Conservation (phyloP, 1,140 invertebrate genomes). For the Drosophila pallidifrons region DNA sequence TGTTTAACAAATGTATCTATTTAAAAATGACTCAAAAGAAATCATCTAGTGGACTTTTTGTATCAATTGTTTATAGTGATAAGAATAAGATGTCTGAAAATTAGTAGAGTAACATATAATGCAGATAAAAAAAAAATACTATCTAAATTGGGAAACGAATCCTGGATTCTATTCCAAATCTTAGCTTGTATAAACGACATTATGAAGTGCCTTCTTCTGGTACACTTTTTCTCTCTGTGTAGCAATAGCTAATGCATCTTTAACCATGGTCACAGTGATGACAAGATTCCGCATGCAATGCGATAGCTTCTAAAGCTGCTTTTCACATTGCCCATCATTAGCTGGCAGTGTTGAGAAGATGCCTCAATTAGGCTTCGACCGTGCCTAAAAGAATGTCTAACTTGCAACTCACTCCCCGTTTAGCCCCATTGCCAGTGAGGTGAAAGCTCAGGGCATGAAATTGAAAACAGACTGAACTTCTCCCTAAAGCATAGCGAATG, state of each 20-base stretch:
- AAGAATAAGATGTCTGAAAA: too few species aligned
- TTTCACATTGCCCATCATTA: background rate
- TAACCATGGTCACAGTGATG: background rate
- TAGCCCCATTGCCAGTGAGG: constrained; percentile 10
- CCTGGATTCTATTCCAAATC: too few species aligned
- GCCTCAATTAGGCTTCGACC: constrained; percentile 39
- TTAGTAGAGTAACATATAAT: too few species aligned
- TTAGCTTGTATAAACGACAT: too few species aligned
- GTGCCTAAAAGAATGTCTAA: constrained; percentile 35
- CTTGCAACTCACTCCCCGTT: background rate
- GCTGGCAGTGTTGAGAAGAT: background rate
- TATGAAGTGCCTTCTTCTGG: too few species aligned
- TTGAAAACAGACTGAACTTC: constrained; percentile 29
- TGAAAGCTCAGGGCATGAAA: constrained; percentile 51
- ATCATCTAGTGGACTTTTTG: too few species aligned
- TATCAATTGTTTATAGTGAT: too few species aligned
- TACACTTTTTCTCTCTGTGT: too few species aligned
- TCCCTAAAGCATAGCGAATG: constrained; percentile 30
- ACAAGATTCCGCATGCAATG: background rate
- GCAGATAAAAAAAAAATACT: too few species aligned
- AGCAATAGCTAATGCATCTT: background rate
- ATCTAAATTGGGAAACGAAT: too few species aligned
- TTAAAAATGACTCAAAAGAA: too few species aligned
- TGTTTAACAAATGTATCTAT: too few species aligned
- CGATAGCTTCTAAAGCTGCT: background rate